These are phyloP conservation scores for Hipparchia semele DNA, from an alignment of 2,888 invertebrate genomes.

Conservation along the genomic window DNA sequence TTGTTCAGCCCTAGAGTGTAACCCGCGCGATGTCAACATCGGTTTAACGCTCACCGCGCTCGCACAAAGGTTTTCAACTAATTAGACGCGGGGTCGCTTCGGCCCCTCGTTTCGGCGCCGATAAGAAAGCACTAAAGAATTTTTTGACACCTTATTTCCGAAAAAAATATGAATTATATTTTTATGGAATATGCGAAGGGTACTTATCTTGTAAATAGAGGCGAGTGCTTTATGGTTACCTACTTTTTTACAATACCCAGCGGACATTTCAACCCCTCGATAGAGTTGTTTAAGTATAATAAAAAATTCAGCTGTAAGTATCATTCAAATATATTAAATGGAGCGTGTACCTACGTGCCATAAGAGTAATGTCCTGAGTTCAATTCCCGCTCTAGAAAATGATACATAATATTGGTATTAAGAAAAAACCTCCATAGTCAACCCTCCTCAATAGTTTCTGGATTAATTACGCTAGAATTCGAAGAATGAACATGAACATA, in stretches of 20 bases:
- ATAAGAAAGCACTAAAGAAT: conserved; percentile 34
- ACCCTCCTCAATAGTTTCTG: too few species aligned
- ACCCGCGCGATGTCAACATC: conserved; percentile 45
- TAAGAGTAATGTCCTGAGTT: too few species aligned
- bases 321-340: too few species aligned
- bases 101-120: conserved; percentile 34
- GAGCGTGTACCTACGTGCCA: too few species aligned
- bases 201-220: conserved; percentile 14
- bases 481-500: too few species aligned
- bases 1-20: conserved; percentile 28
- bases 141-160: conserved; percentile 31
- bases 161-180: conserved; percentile 14
- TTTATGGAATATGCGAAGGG: conserved; percentile 2
- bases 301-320: neutral
- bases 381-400: too few species aligned
- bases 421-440: too few species aligned
- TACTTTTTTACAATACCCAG: neutral
- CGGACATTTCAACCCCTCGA: neutral
- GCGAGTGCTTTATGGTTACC: conserved; percentile 4
- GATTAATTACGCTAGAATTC: too few species aligned
- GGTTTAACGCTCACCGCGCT: conserved; percentile 43
- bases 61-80: conserved; percentile 45
- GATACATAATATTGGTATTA: too few species aligned
- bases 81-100: conserved; percentile 42
- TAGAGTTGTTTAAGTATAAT: neutral